Percentiles rank a stretch among this genome's conserved stretches.
Evolutionary conservation across 2,113 vertebrate species (phyloP).

Genomic region (Euleptes europaea): DNA sequence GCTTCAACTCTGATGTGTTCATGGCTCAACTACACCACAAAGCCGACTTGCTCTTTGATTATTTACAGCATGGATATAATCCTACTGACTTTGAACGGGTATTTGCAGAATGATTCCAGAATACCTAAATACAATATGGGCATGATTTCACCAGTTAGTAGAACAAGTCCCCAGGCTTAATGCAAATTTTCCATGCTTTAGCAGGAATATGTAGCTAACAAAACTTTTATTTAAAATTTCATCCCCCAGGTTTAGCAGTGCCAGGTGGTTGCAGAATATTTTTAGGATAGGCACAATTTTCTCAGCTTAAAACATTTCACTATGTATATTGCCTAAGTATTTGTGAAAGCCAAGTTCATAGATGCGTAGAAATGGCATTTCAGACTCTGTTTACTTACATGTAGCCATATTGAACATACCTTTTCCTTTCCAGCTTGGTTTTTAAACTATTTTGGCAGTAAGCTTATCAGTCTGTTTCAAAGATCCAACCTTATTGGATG

Average conservation of each 20-base stretch:
- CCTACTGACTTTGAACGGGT: neutral
- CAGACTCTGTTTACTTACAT: conserved; percentile 34
- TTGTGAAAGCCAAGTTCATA: conserved; percentile 48
- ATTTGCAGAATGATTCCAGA: neutral
- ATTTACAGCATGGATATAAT: neutral
- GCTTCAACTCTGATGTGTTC: neutral
- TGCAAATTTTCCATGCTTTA: neutral
- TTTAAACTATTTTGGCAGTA: conserved; percentile 21
- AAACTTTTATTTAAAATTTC: conserved; percentile 34
- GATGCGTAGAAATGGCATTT: conserved; percentile 43
- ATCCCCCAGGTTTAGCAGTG: conserved; percentile 50
- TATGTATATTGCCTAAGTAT: conserved; percentile 26
- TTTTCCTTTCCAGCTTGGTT: neutral
- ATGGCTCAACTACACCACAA: neutral
- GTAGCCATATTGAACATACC: accelerated
- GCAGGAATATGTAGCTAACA: neutral
- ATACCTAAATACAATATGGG: no score
- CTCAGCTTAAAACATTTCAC: neutral
- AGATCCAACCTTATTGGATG: neutral
- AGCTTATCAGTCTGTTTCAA: neutral
- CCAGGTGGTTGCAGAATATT: conserved; percentile 32
- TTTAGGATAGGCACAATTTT: conserved; percentile 40
- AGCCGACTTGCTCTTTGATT: neutral
- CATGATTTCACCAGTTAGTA: no score
- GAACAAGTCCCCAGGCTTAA: neutral